Evolutionary conservation across 2,797 vertebrate species (phyloP), one percentile per base, ranked within the genome.

Genomic region (Melanotaenia pygmaea): DNA sequence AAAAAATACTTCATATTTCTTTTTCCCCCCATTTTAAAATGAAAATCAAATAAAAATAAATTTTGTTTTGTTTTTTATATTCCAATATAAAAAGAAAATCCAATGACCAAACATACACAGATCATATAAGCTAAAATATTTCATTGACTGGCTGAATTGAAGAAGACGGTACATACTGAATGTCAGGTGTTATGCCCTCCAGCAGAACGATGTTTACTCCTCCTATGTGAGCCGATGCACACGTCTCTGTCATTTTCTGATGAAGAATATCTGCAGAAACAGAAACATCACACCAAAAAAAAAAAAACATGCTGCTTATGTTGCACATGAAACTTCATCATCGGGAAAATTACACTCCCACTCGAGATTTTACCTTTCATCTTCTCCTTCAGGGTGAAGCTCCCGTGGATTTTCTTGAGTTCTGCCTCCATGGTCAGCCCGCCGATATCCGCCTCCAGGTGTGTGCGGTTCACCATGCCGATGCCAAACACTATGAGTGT

Each of bases 241-340:
- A 99, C 0, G 98, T 99, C 88, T 99, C 98, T 0, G 98, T 99
- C 98, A 99, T 99, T 88, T 99, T 99, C 86, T 99, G 98, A 89
- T 99, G 98, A n/a, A 99, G 93, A 59, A 99, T 96, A 90, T 99
- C 98, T 99, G 73, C 9, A 2, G 16, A 54, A 13, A 73, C 12
- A 64, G 4, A n/a, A 1, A 59, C 3, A 59, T 47, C 43, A 47
- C 43, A 20, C 35, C 0, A n/a, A 22, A 1, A 37, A 62, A 18
- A 51, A 40, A 26, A 54, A 3, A 16, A 24, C 58, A 38, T 1
- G n/a, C 11, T 24, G n/a, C 22, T 67, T 20, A 8, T 5, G 43
- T 20, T 47, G 43, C 18, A 20, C 20, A 8, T 47, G 16, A 47
- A n/a, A 47, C 16, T 18, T 47, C 43, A 47, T 47, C 4, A 57